phyloP scores from a whole-genome alignment of 1,140 invertebrate genomes.

The Platyscapa corneri region DNA sequence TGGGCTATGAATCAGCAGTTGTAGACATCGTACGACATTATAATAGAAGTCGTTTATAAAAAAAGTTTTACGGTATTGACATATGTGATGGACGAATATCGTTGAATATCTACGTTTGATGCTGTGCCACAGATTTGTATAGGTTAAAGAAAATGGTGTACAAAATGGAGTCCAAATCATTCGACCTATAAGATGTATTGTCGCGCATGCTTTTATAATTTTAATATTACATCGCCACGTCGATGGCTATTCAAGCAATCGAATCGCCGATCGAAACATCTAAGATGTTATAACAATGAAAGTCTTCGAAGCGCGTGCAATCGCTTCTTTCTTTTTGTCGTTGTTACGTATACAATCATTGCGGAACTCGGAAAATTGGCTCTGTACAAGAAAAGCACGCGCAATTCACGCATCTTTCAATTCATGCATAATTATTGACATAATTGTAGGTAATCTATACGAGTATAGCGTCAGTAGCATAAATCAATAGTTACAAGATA shows the following conservation, averaged over 20 bases:
- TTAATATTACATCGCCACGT: background rate
- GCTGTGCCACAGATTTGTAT: background rate
- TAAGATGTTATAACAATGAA: background rate
- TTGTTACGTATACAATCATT: conserved; percentile 53
- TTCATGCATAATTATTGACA: conserved; percentile 74
- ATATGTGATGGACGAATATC: background rate
- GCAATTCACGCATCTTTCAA: conserved; percentile 69
- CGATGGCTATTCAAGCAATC: background rate
- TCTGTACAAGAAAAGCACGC: conserved; percentile 57
- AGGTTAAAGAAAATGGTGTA: background rate
- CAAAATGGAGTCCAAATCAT: background rate
- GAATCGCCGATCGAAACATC: background rate
- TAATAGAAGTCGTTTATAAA: too few species aligned
- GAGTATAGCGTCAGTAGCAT: conserved; percentile 71
- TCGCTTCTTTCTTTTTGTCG: conserved; percentile 5
- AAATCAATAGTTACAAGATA: conserved; percentile 70
- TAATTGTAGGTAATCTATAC: conserved; percentile 74
- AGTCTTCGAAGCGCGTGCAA: conserved; percentile 16
- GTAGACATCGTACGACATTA: too few species aligned
- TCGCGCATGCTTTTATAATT: background rate
- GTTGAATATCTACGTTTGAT: background rate
- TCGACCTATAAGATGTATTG: background rate
- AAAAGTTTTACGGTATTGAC: background rate
- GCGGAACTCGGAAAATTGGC: conserved; percentile 55
- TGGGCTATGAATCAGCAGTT: too few species aligned